phyloP scores from a whole-genome alignment of 1,140 invertebrate genomes.

The Leptonema lineaticorne region DNA sequence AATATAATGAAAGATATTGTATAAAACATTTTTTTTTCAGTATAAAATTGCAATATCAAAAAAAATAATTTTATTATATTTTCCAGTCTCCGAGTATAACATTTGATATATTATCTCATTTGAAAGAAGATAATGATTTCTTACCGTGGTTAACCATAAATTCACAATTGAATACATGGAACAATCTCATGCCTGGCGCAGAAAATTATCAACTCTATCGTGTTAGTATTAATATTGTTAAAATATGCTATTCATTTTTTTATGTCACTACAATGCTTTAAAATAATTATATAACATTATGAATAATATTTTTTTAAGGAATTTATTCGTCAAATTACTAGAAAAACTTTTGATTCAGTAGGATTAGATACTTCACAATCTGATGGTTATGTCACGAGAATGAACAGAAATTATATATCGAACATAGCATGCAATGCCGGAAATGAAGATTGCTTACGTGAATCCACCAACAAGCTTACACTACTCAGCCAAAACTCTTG shows the following conservation, averaged over 20 bases:
- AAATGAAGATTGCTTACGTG: constrained; percentile 50
- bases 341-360: constrained; percentile 63
- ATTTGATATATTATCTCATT: constrained; percentile 57
- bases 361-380: constrained; percentile 59
- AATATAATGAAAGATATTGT: not conserved
- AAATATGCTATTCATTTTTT: no score
- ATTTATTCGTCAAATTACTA: constrained; percentile 63
- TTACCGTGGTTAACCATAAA: constrained; percentile 62
- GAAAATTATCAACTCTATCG: no score
- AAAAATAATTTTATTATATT: constrained; percentile 17
- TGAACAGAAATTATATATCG: constrained; percentile 68
- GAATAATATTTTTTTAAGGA: constrained; percentile 61
- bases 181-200: constrained; percentile 46
- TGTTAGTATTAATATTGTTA: no score
- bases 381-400: constrained; percentile 64
- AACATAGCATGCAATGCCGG: constrained; percentile 70
- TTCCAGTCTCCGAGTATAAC: constrained; percentile 48
- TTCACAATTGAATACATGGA: constrained; percentile 47
- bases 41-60: no score
- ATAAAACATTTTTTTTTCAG: not conserved
- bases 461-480: not conserved
- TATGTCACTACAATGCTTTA: no score
- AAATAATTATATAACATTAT: no score
- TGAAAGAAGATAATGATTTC: constrained; percentile 60
- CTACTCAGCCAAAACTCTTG: no score